Evolutionary conservation across 1,140 invertebrate genomes (phyloP).

Genomic region (Drosophila lacertosa): DNA sequence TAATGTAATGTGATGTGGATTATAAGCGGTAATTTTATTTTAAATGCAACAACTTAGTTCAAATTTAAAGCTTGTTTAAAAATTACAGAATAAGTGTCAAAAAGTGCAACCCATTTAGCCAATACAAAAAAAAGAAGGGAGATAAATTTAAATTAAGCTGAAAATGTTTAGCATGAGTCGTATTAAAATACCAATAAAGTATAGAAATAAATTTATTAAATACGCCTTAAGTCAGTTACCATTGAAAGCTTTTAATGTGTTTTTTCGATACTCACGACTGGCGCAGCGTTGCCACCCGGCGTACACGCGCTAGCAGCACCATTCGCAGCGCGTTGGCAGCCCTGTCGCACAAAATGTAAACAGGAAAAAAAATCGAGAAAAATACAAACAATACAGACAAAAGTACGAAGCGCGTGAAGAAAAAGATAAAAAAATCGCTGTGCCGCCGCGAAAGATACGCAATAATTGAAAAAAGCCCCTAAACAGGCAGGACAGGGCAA

Average conservation of each 20-base stretch:
- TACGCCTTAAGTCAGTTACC: not conserved
- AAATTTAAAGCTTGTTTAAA: not conserved
- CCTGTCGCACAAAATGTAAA: constrained; percentile 64
- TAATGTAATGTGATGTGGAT: constrained; percentile 35
- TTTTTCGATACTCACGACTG: constrained; percentile 10
- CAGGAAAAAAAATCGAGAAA: constrained; percentile 76
- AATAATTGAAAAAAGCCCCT: constrained; percentile 7
- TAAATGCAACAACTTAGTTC: not conserved
- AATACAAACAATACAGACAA: constrained; percentile 81
- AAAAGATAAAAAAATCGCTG: constrained; percentile 43
- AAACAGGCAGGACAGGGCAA: constrained; percentile 30
- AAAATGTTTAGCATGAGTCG: no score
- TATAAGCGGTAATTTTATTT: not conserved
- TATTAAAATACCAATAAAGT: not conserved
- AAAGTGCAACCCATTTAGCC: no score
- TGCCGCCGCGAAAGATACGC: constrained; percentile 36
- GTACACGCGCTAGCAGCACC: constrained; percentile 16
- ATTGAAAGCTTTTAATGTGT: not conserved
- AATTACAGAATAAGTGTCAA: no score
- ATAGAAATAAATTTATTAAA: not conserved
- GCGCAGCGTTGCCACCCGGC: constrained; percentile 34
- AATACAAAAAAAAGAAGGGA: no score
- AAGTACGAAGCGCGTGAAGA: constrained; percentile 69
- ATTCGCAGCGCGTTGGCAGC: constrained; percentile 28
- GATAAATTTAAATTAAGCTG: no score